phyloP scores from a whole-genome alignment of 2,797 vertebrate genomes.

The Acipenser transmontanus region DNA sequence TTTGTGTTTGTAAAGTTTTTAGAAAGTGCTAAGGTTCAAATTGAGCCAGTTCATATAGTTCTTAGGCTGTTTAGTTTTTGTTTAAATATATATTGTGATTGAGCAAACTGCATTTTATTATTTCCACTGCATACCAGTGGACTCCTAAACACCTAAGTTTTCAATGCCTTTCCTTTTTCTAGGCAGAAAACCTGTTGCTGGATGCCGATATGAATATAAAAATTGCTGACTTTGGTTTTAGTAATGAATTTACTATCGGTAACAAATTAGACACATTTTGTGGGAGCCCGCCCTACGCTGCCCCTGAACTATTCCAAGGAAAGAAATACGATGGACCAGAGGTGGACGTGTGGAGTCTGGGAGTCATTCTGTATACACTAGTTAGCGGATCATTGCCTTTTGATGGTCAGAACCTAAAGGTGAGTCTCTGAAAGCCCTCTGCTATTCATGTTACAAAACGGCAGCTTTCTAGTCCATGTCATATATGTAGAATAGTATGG shows the following conservation, averaged over 20 bases:
- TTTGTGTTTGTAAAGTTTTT: slow-evolving; percentile 32
- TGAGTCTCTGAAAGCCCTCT: slow-evolving; percentile 28
- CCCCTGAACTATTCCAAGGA: slow-evolving; percentile 80
- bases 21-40: slow-evolving; percentile 13
- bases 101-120: slow-evolving; percentile 6
- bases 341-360: slow-evolving; percentile 75
- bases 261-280: slow-evolving; percentile 91
- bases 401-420: slow-evolving; percentile 65
- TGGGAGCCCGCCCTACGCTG: slow-evolving; percentile 83
- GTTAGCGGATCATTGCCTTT: slow-evolving; percentile 67
- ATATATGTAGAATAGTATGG: too few species aligned
- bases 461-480: too few species aligned
- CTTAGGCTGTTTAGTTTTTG: too few species aligned
- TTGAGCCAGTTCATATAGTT: too few species aligned
- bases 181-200: slow-evolving; percentile 89
- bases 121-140: slow-evolving; percentile 5
- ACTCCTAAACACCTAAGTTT: too few species aligned
- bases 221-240: slow-evolving; percentile 91
- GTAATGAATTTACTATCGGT: slow-evolving; percentile 85
- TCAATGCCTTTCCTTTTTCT: slow-evolving; percentile 8
- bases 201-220: slow-evolving; percentile 93
- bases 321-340: slow-evolving; percentile 69
- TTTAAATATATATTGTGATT: too few species aligned
- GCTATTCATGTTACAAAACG: background rate
- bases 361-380: slow-evolving; percentile 68